Evolutionary conservation across 2,113 vertebrate species (phyloP).

Genomic region (Todiramphus saurophagus): DNA sequence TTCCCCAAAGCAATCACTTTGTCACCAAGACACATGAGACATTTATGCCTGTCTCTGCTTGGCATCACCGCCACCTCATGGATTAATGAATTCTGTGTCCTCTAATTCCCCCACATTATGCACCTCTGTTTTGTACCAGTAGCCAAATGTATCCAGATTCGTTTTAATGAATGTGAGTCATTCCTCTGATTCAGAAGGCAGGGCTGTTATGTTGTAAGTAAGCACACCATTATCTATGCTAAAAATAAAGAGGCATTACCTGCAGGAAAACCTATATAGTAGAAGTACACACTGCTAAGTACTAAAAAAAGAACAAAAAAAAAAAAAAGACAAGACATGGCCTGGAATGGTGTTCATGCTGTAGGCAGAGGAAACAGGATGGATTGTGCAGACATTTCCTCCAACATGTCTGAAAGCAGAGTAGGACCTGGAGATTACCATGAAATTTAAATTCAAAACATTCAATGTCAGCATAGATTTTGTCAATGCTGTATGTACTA

Average conservation of each 20-base stretch:
- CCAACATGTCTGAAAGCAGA: neutral
- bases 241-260: slow-evolving; percentile 73
- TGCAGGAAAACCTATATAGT: slow-evolving; percentile 58
- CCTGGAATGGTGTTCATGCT: neutral
- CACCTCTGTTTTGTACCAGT: slow-evolving; percentile 56
- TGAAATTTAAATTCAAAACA: neutral
- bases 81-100: slow-evolving; percentile 73
- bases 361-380: neutral
- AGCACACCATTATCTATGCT: slow-evolving; percentile 66
- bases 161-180: slow-evolving; percentile 75
- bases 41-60: slow-evolving; percentile 60
- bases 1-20: slow-evolving; percentile 52
- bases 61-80: slow-evolving; percentile 70
- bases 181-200: slow-evolving; percentile 69
- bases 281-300: slow-evolving; percentile 26
- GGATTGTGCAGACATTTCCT: neutral
- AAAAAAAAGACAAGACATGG: neutral
- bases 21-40: slow-evolving; percentile 44
- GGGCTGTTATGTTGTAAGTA: slow-evolving; percentile 54
- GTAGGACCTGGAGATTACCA: neutral
- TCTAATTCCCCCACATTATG: slow-evolving; percentile 64
- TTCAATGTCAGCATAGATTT: neutral
- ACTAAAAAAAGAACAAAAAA: neutral
- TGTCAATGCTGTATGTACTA: neutral
- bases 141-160: slow-evolving; percentile 72